phyloP scores from a whole-genome alignment of 2,888 invertebrate genomes.

The Myopa testacea region DNA sequence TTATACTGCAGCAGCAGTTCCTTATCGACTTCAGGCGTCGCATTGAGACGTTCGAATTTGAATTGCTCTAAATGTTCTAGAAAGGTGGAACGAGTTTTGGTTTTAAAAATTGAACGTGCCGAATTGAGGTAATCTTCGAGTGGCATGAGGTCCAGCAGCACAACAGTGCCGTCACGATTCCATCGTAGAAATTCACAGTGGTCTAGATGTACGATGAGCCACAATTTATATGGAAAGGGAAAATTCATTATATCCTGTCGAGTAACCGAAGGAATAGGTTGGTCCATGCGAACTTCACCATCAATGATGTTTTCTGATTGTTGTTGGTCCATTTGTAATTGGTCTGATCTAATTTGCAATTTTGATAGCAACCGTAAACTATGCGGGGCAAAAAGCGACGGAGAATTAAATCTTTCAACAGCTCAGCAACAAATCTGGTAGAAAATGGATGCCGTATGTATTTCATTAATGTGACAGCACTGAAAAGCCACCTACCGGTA shows the following conservation, averaged over 20 bases:
- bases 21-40: conserved; percentile 48
- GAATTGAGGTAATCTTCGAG: conserved; percentile 53
- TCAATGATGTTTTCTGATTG: not conserved
- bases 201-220: conserved; percentile 52
- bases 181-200: conserved; percentile 53
- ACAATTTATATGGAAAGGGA: conserved; percentile 55
- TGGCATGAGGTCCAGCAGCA: conserved; percentile 49
- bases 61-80: conserved; percentile 49
- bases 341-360: too few relatives aligned
- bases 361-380: not conserved
- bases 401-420: too few relatives aligned
- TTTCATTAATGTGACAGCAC: too few relatives aligned
- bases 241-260: conserved; percentile 53
- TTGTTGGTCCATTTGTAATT: conserved; percentile 25
- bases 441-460: too few relatives aligned
- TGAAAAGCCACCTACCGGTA: too few relatives aligned
- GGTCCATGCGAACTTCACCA: not conserved
- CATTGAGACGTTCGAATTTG: conserved; percentile 50
- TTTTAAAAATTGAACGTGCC: conserved; percentile 52
- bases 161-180: conserved; percentile 55
- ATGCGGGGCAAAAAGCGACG: too few relatives aligned
- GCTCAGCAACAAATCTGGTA: too few relatives aligned
- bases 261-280: conserved; percentile 36
- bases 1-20: conserved; percentile 53
- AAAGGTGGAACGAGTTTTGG: conserved; percentile 53